Base-by-base conservation (phyloP, 2,888 invertebrate species). In the Caenorhabditis imperialis region DNA sequence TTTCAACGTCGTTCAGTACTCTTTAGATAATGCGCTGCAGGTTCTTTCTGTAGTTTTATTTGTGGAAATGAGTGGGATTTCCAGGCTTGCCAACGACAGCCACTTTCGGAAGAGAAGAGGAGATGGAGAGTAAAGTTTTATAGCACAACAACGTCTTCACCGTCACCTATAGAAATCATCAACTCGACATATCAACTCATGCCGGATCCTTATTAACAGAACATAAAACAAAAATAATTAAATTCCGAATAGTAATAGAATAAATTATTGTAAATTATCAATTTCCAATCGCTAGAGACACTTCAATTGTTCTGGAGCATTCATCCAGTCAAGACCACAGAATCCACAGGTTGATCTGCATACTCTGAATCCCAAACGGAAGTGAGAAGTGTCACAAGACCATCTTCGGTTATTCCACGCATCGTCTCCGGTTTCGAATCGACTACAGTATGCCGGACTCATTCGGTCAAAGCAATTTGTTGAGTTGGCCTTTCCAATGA, bases 401-500 rank as follows among this genome's bases (percentile, higher is more conserved):
- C 81, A 81, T 54, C 81, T 40, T 57, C 60, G 54, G 25, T 70
- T 74, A 35, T 72, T 80, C 80, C 79, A 80, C 0, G 75, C 73
- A 44, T 81, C 81, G 40, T 67, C 58, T 38, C 72, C 77, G 3
- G 73, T 80, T 58, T 81, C 75, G 37, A 80, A 81, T 3, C 77
- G 60, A 12, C 72, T 51, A 53, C 81, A 81, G 74, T 76, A 81
- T 0, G 54, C 60, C 10, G 69, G 54, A 40, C 77, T 72, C 81
- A 81, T 81, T 42, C 81, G 65, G 35, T 81, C 81, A 44, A 81
- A 81, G 20, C 81, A 81, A 50, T 81, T 72, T 6, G 81, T 81
- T 1, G 73, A 44, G 45, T 81, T 81, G 22, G 62, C 58, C 20
- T 33, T 14, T 16, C 60, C 60, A 10, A 71, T 44, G 42, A 81